phyloP scores from a whole-genome alignment of 1,140 invertebrate genomes.

The Drosophila sturtevanti region DNA sequence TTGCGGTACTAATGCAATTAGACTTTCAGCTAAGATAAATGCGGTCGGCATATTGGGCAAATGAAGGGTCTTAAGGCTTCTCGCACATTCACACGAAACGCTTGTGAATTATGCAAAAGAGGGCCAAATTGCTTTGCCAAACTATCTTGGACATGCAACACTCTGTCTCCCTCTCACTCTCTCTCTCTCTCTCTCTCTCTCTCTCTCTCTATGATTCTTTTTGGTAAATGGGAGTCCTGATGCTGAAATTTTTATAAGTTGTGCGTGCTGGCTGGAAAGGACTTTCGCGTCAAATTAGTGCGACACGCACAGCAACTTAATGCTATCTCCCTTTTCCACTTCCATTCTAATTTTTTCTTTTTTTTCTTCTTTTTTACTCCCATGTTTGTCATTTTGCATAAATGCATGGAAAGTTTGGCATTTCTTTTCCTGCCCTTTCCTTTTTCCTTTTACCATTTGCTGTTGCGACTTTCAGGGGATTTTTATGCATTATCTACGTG shows the following conservation, averaged over 20 bases:
- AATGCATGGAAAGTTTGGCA: constrained; percentile 18
- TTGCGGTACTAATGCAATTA: constrained; percentile 51
- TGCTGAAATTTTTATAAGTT: constrained; percentile 19
- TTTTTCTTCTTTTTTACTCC: neutral
- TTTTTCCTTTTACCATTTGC: neutral
- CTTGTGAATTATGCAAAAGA: constrained; percentile 13
- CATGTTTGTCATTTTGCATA: constrained; percentile 20
- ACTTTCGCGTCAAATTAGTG: constrained; percentile 18
- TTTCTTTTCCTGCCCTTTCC: neutral
- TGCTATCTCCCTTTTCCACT: neutral
- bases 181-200: neutral
- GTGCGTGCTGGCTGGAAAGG: constrained; percentile 12
- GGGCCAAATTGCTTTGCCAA: constrained; percentile 8
- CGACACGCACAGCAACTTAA: constrained; percentile 19
- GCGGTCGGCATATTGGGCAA: neutral
- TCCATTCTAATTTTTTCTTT: neutral
- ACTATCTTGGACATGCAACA: constrained; percentile 15
- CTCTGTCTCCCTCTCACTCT: neutral
- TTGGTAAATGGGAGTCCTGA: neutral
- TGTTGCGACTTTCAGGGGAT: constrained; percentile 5
- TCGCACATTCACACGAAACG: constrained; percentile 12
- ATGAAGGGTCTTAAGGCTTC: neutral
- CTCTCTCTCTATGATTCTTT: neutral
- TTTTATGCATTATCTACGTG: constrained; percentile 19
- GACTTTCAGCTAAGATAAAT: constrained; percentile 9